Evolutionary conservation across 2,797 vertebrate species (phyloP).

Genomic region (Phoebastria nigripes): DNA sequence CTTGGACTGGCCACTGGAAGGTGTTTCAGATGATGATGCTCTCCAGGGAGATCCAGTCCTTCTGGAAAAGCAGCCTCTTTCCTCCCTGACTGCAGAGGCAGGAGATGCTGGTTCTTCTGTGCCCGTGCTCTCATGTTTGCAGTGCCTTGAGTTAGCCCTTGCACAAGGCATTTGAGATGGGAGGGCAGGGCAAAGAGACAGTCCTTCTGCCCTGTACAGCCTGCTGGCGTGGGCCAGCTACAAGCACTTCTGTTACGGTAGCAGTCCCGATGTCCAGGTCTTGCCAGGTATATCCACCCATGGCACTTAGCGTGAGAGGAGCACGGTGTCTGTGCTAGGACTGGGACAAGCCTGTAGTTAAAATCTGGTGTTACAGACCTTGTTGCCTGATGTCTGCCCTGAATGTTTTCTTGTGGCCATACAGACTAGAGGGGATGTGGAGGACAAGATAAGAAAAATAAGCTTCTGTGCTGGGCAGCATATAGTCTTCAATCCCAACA

Average conservation of each 20-base stretch:
- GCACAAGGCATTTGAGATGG: background rate
- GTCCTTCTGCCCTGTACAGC: background rate
- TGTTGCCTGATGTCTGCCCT: background rate
- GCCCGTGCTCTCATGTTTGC: rapidly evolving
- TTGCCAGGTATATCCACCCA: background rate
- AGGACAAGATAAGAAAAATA: background rate
- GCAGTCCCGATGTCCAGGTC: too few relatives aligned
- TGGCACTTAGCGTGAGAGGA: background rate
- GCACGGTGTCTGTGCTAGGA: rapidly evolving
- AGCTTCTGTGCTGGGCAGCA: background rate
- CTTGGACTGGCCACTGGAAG: background rate
- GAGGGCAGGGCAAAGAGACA: background rate
- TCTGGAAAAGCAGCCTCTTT: background rate
- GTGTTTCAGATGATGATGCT: background rate
- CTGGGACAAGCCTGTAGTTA: background rate
- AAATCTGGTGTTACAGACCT: background rate
- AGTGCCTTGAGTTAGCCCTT: background rate
- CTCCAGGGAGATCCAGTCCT: background rate
- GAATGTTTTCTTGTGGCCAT: background rate
- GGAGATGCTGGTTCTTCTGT: background rate
- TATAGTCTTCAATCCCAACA: background rate
- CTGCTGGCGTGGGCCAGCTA: background rate
- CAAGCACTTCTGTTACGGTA: background rate
- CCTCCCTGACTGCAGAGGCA: background rate
- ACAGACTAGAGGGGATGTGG: background rate